phyloP scores from a whole-genome alignment of 1,140 invertebrate genomes.

The Anastatus disparis region DNA sequence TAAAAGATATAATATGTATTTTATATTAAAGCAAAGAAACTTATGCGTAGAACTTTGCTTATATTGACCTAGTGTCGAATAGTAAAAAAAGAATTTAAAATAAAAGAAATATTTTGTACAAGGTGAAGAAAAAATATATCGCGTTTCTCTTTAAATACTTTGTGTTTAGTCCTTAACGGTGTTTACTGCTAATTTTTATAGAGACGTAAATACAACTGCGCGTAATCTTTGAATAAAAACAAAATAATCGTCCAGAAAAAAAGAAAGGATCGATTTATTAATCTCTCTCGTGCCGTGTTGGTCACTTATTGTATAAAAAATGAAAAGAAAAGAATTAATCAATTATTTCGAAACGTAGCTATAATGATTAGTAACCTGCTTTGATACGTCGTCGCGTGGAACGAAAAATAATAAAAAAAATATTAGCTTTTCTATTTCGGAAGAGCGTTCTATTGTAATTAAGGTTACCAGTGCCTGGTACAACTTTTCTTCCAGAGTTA shows the following conservation, averaged over 20 bases:
- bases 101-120: background rate
- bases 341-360: constrained; percentile 38
- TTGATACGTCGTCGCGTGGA: constrained; percentile 40
- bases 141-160: constrained; percentile 33
- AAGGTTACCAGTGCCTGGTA: constrained; percentile 42
- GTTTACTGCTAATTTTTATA: constrained; percentile 37
- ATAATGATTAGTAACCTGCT: constrained; percentile 43
- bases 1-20: background rate
- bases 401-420: constrained; percentile 29
- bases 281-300: constrained; percentile 36
- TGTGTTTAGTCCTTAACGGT: constrained; percentile 32
- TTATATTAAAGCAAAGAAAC: constrained; percentile 15
- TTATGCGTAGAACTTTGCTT: constrained; percentile 31
- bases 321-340: constrained; percentile 28
- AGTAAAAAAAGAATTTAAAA: background rate
- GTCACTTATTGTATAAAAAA: constrained; percentile 29
- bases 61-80: constrained; percentile 8
- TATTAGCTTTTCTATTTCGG: constrained; percentile 39
- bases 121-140: constrained; percentile 16
- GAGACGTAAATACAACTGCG: constrained; percentile 23
- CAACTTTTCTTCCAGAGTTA: constrained; percentile 37
- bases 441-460: constrained; percentile 36
- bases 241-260: constrained; percentile 23
- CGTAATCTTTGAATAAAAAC: too few species aligned
- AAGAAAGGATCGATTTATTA: constrained; percentile 22